These are phyloP conservation scores for Apus apus DNA, from an alignment of 2,113 vertebrate genomes.

Conservation along the genomic window DNA sequence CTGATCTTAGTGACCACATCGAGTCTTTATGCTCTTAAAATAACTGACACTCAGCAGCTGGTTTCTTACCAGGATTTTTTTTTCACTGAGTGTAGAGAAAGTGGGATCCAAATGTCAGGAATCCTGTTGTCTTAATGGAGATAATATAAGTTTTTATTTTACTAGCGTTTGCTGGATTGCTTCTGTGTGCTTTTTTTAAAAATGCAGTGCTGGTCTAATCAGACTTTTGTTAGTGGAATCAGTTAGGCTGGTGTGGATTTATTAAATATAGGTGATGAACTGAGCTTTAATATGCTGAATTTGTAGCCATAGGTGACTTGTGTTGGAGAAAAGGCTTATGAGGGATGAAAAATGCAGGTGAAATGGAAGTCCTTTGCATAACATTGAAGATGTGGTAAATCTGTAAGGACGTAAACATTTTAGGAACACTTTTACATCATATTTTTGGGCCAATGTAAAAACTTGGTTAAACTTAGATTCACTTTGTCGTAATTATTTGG, in stretches of 20 bases:
- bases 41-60: slow-evolving; percentile 26
- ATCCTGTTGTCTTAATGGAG: not conserved
- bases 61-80: not conserved
- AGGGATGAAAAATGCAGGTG: not conserved
- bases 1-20: not conserved
- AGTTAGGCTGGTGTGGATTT: not conserved
- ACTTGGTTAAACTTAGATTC: not conserved
- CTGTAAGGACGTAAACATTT: not conserved
- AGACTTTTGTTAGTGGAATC: not conserved
- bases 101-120: not conserved
- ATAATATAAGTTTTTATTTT: not conserved
- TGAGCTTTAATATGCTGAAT: not conserved
- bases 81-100: not conserved
- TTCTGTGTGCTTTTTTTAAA: not conserved
- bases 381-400: not conserved
- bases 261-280: not conserved
- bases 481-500: not conserved
- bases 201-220: not conserved
- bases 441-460: not conserved
- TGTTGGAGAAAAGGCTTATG: not conserved
- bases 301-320: not conserved
- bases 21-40: not conserved
- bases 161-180: not conserved
- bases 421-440: not conserved
- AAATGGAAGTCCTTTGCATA: not conserved